A percentile compares a stretch with the other conserved stretches of the same genome.
These are phyloP conservation scores for Yponomeuta evonymella DNA, from an alignment of 2,888 invertebrate species.

Conservation along the genomic window DNA sequence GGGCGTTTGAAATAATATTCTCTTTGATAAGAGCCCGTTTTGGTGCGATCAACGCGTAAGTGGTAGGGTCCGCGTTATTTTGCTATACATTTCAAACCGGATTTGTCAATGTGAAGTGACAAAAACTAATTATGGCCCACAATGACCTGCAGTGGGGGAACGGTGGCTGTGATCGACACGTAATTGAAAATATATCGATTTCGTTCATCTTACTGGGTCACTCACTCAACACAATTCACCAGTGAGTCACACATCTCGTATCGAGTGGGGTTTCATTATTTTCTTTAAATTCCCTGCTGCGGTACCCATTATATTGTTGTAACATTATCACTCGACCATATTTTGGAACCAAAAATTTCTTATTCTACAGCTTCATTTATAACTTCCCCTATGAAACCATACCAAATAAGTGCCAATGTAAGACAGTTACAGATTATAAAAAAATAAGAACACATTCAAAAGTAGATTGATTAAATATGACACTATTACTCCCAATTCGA, in stretches of 20 bases:
- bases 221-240: background rate
- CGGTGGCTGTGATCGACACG: conserved; percentile 36
- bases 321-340: too few relatives aligned
- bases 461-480: background rate
- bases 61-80: conserved; percentile 56
- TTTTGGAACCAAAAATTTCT: too few relatives aligned
- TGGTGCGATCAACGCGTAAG: conserved; percentile 43
- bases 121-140: conserved; percentile 72
- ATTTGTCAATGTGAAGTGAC: conserved; percentile 74
- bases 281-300: background rate
- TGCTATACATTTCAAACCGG: conserved; percentile 53
- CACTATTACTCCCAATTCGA: background rate
- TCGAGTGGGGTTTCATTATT: background rate
- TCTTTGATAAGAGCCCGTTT: conserved; percentile 73
- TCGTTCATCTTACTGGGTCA: conserved; percentile 11
- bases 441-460: background rate
- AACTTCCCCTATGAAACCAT: too few relatives aligned
- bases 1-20: conserved; percentile 77
- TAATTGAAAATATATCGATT: conserved; percentile 15
- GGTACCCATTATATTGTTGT: background rate
- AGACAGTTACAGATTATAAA: background rate
- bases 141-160: conserved; percentile 55
- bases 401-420: too few relatives aligned
- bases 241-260: conserved; percentile 6
- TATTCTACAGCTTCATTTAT: too few relatives aligned